Conservation (phyloP, 92 coral and sea anemone species). For the Isaurus tuberculatus region DNA sequence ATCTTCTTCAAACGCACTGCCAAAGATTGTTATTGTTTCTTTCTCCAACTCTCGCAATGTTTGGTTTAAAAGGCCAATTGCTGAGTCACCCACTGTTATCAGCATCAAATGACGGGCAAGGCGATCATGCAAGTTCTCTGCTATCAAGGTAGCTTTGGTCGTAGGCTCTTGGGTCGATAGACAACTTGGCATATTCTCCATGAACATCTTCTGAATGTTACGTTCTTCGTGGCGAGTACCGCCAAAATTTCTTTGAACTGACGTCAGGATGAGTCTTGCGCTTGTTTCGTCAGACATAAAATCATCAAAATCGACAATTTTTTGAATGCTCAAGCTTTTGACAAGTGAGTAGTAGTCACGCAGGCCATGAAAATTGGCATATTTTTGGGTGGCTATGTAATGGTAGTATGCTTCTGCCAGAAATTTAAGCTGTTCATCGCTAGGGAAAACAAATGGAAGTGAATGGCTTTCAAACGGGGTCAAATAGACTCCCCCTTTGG, state of each 20-base stretch:
- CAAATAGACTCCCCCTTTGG: not conserved
- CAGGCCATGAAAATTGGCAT: slow-evolving; percentile 93
- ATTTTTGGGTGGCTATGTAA: slow-evolving; percentile 75
- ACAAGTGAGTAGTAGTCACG: slow-evolving; percentile 96
- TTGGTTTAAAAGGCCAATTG: slow-evolving; percentile 92
- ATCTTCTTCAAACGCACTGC: slow-evolving; percentile 96
- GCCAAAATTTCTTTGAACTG: slow-evolving; percentile 95
- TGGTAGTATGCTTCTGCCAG: slow-evolving; percentile 86
- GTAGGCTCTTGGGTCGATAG: slow-evolving; percentile 54
- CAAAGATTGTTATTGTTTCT: slow-evolving; percentile 94
- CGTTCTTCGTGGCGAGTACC: slow-evolving; percentile 75
- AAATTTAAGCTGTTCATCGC: slow-evolving; percentile 66
- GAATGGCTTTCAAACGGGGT: not conserved
- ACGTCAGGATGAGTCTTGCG: slow-evolving; percentile 64
- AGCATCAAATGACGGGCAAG: slow-evolving; percentile 94
- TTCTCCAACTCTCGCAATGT: slow-evolving; percentile 75
- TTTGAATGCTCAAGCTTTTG: slow-evolving; percentile 78
- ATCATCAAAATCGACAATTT: slow-evolving; percentile 12
- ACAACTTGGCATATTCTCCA: slow-evolving; percentile 63
- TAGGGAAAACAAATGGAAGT: slow-evolving; percentile 10
- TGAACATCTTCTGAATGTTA: slow-evolving; percentile 75
- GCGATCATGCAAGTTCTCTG: slow-evolving; percentile 82
- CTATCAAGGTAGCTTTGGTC: slow-evolving; percentile 74
- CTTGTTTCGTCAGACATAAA: slow-evolving; percentile 48
- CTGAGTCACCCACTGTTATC: slow-evolving; percentile 95